Percentiles rank a stretch among this genome's conserved stretches.
Conservation (phyloP, 2,888 invertebrate genomes). For the Gasteruption jaculator region DNA sequence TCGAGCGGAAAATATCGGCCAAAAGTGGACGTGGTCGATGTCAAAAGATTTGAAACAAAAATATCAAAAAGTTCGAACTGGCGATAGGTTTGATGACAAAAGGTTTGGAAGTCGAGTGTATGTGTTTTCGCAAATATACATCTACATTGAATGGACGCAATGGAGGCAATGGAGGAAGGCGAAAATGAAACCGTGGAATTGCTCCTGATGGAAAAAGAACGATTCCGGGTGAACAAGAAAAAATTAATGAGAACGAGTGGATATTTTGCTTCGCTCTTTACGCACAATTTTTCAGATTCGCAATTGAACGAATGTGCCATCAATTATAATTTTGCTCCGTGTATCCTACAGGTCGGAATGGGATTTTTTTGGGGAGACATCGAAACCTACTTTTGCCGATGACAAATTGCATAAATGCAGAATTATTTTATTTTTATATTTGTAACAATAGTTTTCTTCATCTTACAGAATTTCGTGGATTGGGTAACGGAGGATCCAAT, state of each 20-base stretch:
- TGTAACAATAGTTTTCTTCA: conserved; percentile 3
- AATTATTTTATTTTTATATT: conserved; percentile 1
- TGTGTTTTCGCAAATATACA: too few species aligned
- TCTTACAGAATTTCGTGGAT: conserved; percentile 34
- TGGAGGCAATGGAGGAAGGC: conserved; percentile 63
- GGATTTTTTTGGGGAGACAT: not conserved
- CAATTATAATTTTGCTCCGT: conserved; percentile 33
- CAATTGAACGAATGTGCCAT: conserved; percentile 30
- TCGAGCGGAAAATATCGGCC: too few species aligned
- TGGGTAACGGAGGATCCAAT: conserved; percentile 32
- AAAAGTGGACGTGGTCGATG: too few species aligned
- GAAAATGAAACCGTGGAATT: conserved; percentile 24
- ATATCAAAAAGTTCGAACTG: too few species aligned
- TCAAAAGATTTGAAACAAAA: too few species aligned
- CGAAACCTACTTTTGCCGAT: conserved; percentile 1
- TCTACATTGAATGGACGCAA: conserved; percentile 80
- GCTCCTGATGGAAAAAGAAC: conserved; percentile 25
- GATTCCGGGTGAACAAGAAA: conserved; percentile 27
- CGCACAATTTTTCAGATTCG: conserved; percentile 35
- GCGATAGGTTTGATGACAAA: too few species aligned
- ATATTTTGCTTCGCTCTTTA: conserved; percentile 37
- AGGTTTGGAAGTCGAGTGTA: too few species aligned
- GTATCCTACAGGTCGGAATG: conserved; percentile 32
- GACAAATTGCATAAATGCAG: not conserved
- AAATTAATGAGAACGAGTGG: conserved; percentile 31